These are phyloP conservation scores for Tachina lurida DNA, from an alignment of 2,888 invertebrate species.

Conservation along the genomic window DNA sequence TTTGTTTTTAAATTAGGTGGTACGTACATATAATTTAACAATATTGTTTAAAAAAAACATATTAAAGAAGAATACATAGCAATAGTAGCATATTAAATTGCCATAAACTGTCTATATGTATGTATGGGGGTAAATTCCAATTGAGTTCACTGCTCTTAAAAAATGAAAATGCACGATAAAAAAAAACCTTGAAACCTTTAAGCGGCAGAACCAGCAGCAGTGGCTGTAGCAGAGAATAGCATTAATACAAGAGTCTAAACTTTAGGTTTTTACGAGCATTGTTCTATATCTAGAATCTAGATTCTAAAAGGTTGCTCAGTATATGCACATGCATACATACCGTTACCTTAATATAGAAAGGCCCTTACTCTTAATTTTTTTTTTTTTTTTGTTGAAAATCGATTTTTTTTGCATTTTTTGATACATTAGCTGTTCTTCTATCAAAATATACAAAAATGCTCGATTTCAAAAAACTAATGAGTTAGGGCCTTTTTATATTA, in stretches of 20 bases:
- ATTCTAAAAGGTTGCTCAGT: conserved; percentile 4
- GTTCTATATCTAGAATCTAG: conserved; percentile 45
- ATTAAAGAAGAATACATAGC: conserved; percentile 4
- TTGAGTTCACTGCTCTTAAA: conserved; percentile 67
- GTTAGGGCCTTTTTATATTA: no score
- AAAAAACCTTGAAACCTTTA: conserved; percentile 74
- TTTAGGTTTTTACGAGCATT: not conserved
- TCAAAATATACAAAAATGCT: no score
- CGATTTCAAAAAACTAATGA: no score
- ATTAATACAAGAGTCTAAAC: conserved; percentile 28
- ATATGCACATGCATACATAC: no score
- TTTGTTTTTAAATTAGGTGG: not conserved
- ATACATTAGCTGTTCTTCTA: no score
- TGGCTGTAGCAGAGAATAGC: conserved; percentile 9
- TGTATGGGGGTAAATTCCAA: conserved; percentile 52
- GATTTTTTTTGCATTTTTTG: no score
- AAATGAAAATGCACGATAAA: conserved; percentile 29
- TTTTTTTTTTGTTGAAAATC: no score
- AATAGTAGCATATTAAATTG: conserved; percentile 26
- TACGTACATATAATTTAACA: not conserved
- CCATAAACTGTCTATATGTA: not conserved
- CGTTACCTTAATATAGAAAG: no score
- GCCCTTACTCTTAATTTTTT: no score
- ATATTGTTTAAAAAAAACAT: not conserved
- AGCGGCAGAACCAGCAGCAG: conserved; percentile 13